A percentile compares a stretch with the other conserved stretches of the same genome.
These are phyloP conservation scores for Epinephelus lanceolatus DNA, from an alignment of 2,113 vertebrate species.

Conservation along the genomic window DNA sequence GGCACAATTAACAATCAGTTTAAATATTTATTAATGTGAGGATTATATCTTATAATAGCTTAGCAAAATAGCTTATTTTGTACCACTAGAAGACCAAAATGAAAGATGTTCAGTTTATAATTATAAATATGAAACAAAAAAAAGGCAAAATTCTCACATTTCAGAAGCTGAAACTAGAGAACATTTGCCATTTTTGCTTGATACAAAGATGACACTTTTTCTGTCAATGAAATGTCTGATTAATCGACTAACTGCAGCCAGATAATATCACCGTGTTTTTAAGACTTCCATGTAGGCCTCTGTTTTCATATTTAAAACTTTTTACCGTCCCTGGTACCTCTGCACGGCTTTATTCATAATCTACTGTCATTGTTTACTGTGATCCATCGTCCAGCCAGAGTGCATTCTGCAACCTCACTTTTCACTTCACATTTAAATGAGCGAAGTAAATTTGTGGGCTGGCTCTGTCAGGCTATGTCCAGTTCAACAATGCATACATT, in stretches of 20 bases:
- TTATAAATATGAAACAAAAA: neutral
- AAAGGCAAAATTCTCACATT: neutral
- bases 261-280: neutral
- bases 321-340: neutral
- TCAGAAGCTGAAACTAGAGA: neutral
- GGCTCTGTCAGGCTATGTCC: conserved; percentile 31
- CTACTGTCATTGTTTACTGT: neutral
- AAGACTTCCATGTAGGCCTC: neutral
- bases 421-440: conserved; percentile 13
- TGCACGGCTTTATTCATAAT: conserved; percentile 2
- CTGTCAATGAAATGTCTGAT: neutral
- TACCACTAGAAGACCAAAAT: neutral
- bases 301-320: too few species aligned
- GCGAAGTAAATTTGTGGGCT: conserved; percentile 22
- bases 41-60: too few species aligned
- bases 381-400: neutral
- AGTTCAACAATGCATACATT: conserved; percentile 60
- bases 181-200: neutral
- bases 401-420: neutral
- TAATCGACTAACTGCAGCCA: neutral
- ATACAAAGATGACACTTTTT: neutral
- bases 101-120: neutral
- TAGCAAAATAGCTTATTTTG: neutral
- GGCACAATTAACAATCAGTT: neutral
- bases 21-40: neutral